phyloP scores from a whole-genome alignment of 2,113 vertebrate species.

The Tenebrosternarchus preto region DNA sequence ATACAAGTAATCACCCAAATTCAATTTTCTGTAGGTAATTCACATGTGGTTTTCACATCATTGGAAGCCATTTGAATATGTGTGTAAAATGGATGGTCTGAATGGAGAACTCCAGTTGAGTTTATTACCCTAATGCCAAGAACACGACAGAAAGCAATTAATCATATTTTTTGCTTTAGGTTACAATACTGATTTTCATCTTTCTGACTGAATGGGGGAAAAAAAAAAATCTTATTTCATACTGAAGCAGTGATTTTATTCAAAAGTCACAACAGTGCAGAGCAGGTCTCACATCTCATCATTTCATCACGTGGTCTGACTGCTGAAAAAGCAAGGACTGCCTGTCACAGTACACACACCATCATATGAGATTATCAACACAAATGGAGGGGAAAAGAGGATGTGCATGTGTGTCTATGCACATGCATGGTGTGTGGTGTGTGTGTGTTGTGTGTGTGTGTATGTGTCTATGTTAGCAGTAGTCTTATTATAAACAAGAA shows the following conservation, averaged over 20 bases:
- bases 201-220: constrained; percentile 55
- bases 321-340: too few species aligned
- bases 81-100: constrained; percentile 56
- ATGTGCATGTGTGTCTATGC: too few species aligned
- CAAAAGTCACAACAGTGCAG: too few species aligned
- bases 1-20: constrained; percentile 68
- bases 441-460: too few species aligned
- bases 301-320: too few species aligned
- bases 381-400: too few species aligned
- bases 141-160: constrained; percentile 68
- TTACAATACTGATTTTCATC: constrained; percentile 74
- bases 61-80: constrained; percentile 62
- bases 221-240: constrained; percentile 28
- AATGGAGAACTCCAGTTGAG: constrained; percentile 63
- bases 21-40: constrained; percentile 72
- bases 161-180: constrained; percentile 74
- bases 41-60: constrained; percentile 66
- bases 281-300: too few species aligned
- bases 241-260: neutral
- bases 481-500: too few species aligned
- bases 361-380: too few species aligned
- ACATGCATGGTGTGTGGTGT: too few species aligned
- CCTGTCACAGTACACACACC: too few species aligned
- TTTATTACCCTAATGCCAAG: constrained; percentile 66
- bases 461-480: too few species aligned